phyloP scores from a whole-genome alignment of 2,113 vertebrate species.

The Calidris pugnax region DNA sequence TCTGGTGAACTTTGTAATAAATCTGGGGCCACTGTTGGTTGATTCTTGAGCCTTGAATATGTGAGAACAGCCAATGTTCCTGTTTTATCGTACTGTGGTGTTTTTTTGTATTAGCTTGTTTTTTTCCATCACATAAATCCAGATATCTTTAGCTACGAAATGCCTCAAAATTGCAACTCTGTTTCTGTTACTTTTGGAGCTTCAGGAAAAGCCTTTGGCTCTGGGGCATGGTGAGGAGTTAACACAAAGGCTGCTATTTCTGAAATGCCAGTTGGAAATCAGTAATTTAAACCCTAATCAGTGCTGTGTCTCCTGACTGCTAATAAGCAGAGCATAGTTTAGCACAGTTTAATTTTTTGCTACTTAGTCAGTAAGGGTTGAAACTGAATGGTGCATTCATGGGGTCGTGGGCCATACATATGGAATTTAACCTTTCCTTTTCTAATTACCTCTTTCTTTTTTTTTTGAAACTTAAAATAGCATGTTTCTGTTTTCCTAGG shows the following conservation, averaged over 20 bases:
- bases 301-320: neutral
- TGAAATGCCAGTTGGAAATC: neutral
- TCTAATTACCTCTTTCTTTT: neutral
- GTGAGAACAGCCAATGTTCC: neutral
- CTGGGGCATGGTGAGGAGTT: neutral
- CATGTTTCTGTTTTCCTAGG: conserved; percentile 74
- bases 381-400: neutral
- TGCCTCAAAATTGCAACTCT: neutral
- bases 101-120: neutral
- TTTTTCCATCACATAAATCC: neutral
- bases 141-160: neutral
- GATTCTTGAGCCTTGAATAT: neutral
- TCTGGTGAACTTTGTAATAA: neutral
- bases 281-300: neutral
- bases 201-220: neutral
- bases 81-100: neutral
- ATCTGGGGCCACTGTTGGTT: neutral
- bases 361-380: neutral
- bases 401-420: neutral
- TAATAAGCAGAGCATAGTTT: neutral
- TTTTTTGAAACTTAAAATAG: neutral
- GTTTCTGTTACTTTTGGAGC: neutral
- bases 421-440: neutral
- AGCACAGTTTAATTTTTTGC: neutral
- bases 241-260: neutral